Evolutionary conservation across 2,797 vertebrate species (phyloP).

Genomic region (Danio tinwini): DNA sequence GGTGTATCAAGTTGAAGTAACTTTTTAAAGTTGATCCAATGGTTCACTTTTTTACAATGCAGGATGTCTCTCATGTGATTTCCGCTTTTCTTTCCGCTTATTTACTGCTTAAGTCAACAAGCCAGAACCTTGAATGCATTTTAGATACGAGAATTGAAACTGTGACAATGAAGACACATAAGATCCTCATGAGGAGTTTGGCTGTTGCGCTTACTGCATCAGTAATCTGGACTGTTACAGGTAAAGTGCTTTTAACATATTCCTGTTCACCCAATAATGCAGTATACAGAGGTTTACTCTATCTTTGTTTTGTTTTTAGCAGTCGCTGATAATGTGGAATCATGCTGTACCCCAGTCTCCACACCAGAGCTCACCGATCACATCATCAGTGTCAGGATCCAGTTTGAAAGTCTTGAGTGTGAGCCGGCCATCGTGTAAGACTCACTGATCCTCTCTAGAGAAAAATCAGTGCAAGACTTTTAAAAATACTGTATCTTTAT

Average conservation of each 20-base stretch:
- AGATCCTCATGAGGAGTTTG: conserved; percentile 33
- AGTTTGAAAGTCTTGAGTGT: conserved; percentile 50
- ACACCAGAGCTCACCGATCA: neutral
- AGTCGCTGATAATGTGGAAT: conserved; percentile 56
- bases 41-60: too few species aligned
- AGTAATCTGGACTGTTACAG: conserved; percentile 43
- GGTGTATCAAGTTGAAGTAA: too few species aligned
- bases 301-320: neutral
- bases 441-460: neutral
- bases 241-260: neutral
- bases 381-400: conserved; percentile 31
- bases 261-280: neutral
- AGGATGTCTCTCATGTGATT: too few species aligned
- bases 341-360: conserved; percentile 65
- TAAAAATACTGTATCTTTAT: neutral
- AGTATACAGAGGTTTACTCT: neutral
- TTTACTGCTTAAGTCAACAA: conserved; percentile 1
- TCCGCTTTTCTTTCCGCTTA: conserved; percentile 33
- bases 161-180: conserved; percentile 27
- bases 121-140: neutral
- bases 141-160: neutral
- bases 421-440: conserved; percentile 73
- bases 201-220: conserved; percentile 3
- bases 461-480: neutral
- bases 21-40: too few species aligned